phyloP scores from a whole-genome alignment of 2,888 invertebrate genomes.

The Elgonia sp. region DNA sequence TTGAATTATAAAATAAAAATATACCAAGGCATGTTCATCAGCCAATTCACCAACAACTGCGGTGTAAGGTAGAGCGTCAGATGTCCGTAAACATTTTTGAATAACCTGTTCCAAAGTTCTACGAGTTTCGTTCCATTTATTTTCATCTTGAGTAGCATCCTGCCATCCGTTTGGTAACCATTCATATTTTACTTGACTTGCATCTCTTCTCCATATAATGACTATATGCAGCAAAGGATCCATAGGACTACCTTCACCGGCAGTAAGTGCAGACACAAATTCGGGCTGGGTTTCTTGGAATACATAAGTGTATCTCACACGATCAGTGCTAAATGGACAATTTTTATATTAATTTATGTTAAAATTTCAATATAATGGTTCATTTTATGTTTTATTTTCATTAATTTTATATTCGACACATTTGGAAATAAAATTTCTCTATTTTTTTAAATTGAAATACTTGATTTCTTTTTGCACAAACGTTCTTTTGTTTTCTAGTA shows the following conservation, averaged over 20 bases:
- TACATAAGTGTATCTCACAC: constrained; percentile 95
- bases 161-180: constrained; percentile 93
- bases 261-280: constrained; percentile 92
- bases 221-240: constrained; percentile 93
- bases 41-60: constrained; percentile 89
- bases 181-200: constrained; percentile 95
- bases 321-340: constrained; percentile 83
- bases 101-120: constrained; percentile 92
- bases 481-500: no score
- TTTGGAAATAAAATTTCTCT: no score
- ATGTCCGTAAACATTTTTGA: constrained; percentile 90
- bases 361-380: no score
- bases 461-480: no score
- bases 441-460: no score
- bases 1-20: background rate
- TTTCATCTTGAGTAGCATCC: constrained; percentile 87
- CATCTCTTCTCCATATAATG: constrained; percentile 96
- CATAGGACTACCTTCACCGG: constrained; percentile 88
- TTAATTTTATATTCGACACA: no score
- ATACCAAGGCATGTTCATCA: constrained; percentile 88
- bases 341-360: no score
- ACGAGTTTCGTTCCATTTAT: constrained; percentile 91
- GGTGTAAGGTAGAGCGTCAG: constrained; percentile 93
- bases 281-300: constrained; percentile 94
- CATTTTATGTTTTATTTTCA: no score